A percentile compares a stretch with the other conserved stretches of the same genome.
Evolutionary conservation across 2,888 invertebrate species (phyloP).

Genomic region (Nasonia oneida): DNA sequence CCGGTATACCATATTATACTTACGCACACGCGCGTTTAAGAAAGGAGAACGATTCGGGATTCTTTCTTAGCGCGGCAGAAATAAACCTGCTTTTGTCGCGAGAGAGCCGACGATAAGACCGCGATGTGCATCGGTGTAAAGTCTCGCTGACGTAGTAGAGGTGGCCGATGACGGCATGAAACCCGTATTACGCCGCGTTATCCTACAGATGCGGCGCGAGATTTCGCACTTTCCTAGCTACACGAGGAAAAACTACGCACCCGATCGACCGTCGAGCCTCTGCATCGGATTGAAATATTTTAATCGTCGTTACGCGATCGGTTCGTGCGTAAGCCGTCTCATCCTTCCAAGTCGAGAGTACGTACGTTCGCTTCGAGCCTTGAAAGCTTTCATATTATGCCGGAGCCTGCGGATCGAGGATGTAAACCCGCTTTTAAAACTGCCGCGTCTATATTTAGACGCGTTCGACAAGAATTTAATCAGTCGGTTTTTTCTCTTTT

Average conservation of each 20-base stretch:
- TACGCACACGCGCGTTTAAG: background rate
- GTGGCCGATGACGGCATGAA: background rate
- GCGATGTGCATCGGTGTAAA: background rate
- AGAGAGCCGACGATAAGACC: background rate
- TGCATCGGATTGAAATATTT: no score
- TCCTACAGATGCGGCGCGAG: background rate
- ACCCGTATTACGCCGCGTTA: background rate
- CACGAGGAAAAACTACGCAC: background rate
- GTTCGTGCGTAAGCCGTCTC: no score
- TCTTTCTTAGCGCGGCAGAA: background rate
- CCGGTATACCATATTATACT: background rate
- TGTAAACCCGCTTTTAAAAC: background rate
- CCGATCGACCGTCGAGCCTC: background rate
- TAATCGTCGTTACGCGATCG: no score
- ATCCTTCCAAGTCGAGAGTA: no score
- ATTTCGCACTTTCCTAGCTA: background rate
- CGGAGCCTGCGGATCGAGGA: no score
- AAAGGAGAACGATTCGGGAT: conserved; percentile 17
- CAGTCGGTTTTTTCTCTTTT: background rate
- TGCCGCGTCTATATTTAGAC: background rate
- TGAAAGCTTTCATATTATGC: no score
- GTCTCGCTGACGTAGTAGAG: background rate
- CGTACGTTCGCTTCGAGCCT: no score
- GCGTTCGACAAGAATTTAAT: background rate
- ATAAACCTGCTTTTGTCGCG: background rate